A percentile compares a stretch with the other conserved stretches of the same genome.
Evolutionary conservation across 2,113 vertebrate species (phyloP).

Genomic region (Trematocara nigrifrons): DNA sequence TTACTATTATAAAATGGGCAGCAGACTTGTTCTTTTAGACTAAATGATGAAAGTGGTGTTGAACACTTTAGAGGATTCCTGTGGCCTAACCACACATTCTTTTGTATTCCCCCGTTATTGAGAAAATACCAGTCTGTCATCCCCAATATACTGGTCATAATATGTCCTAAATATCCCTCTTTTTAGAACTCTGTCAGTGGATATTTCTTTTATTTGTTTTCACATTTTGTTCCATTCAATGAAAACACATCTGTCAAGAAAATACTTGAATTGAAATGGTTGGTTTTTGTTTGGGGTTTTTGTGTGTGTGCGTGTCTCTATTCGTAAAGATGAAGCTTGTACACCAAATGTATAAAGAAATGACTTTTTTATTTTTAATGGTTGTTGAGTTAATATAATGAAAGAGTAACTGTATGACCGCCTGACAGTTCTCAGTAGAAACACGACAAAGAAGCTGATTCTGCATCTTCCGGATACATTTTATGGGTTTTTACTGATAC

Average conservation of each 20-base stretch:
- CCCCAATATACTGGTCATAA: neutral
- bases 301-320: rapidly evolving
- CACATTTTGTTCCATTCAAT: neutral
- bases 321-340: neutral
- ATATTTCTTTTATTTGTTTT: neutral
- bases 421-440: neutral
- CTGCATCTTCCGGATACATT: neutral
- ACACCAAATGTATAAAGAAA: neutral
- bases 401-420: neutral
- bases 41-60: neutral
- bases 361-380: neutral
- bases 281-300: neutral
- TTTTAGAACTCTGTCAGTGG: neutral
- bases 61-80: neutral
- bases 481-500: neutral
- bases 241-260: neutral
- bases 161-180: neutral
- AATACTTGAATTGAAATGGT: neutral
- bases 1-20: neutral
- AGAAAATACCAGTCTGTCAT: neutral
- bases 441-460: neutral
- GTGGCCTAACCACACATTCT: neutral
- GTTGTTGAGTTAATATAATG: neutral
- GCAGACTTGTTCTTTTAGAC: neutral
- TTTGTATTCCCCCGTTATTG: neutral